Evolutionary conservation across 1,140 invertebrate genomes (phyloP).

Genomic region (Eriocheir sinensis): DNA sequence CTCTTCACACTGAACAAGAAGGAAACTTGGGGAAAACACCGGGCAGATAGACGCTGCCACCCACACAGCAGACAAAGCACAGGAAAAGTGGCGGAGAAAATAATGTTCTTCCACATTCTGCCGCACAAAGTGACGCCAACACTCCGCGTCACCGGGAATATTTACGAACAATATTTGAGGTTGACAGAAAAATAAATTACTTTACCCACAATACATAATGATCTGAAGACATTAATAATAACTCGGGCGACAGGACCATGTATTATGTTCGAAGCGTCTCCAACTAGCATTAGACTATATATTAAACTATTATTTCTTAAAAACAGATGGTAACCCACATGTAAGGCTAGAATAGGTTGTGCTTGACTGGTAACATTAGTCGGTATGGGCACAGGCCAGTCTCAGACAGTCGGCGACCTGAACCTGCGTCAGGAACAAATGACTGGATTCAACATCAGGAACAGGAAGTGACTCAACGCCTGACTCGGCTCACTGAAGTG

Average conservation of each 20-base stretch:
- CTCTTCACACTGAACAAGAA: constrained; percentile 65
- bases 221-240: constrained; percentile 50
- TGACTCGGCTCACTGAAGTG: background rate
- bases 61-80: constrained; percentile 41
- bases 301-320: constrained; percentile 74
- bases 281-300: constrained; percentile 71
- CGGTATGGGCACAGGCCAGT: constrained; percentile 53
- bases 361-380: constrained; percentile 72
- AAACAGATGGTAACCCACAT: constrained; percentile 75
- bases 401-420: background rate
- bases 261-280: constrained; percentile 60
- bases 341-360: constrained; percentile 73
- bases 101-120: constrained; percentile 31
- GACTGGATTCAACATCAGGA: constrained; percentile 19
- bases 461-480: constrained; percentile 37
- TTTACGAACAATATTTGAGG: constrained; percentile 58
- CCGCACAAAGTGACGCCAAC: background rate
- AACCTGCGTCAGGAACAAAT: background rate
- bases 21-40: constrained; percentile 2
- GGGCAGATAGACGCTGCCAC: constrained; percentile 56
- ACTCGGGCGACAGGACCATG: constrained; percentile 44
- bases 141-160: constrained; percentile 49
- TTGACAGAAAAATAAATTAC: constrained; percentile 76
- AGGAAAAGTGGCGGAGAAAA: constrained; percentile 46
- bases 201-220: constrained; percentile 63